Evolutionary conservation across 2,797 vertebrate species (phyloP), one percentile per base, ranked within the genome.

Genomic region (Amphiprion clarkii): DNA sequence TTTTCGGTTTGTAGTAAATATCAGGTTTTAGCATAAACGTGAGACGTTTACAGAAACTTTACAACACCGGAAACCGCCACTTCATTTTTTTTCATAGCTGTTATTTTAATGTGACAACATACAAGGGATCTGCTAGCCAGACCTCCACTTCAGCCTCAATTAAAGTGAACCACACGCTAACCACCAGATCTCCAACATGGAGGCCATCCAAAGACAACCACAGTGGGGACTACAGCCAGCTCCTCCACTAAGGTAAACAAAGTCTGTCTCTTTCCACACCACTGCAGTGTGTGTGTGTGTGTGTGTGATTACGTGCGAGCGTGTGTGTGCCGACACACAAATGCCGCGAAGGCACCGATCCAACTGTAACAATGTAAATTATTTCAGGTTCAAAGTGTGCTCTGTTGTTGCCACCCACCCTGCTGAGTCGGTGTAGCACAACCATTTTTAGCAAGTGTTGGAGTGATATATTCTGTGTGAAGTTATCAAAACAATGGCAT

Each of bases 291-390:
- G 48, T 54, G 65, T 80, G 52, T 52, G 63, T 59, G 56, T 69
- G 53, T 56, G 66, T 74, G 54, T 69, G 49, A 72, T 69, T 56
- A 29, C 6, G 36, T 60, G 63, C 61, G 57, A 56, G 74, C 55
- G 58, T 62, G 58, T 78, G 67, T 61, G 71, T 79, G 71, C 40
- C 40, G 66, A 71, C 59, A 69, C 73, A 65, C 74, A 67, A 88
- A 75, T 54, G 63, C 81, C 42, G 56, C 14, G 5, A 88, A 78
- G 90, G 88, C 88, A 83, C 65, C 0, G 29, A 68, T 89, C 89
- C 88, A 92, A 88, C 77, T 89, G 84, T 86, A 93, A 90, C 88
- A 91, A 92, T 92, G 89, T 88, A 83, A 89, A 91, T 90, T 87
- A 89, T 90, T 90, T 82, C 74, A 88, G 84, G 84, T 91, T 93